Base-by-base conservation (phyloP, 2,113 vertebrate genomes). In the Pygoscelis antarcticus region DNA sequence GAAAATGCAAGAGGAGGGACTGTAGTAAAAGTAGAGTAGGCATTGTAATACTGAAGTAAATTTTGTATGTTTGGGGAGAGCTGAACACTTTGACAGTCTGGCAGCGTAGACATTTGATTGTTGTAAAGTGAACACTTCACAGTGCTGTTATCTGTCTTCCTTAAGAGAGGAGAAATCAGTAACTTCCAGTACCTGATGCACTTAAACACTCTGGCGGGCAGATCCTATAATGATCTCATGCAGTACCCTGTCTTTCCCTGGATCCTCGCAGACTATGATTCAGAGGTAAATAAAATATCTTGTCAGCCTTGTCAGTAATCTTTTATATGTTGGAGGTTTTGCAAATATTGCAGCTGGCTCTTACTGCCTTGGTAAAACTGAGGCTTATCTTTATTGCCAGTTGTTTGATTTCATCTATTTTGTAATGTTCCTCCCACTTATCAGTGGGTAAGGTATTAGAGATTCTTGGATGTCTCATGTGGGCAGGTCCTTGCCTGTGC, bases 181-280 rank as follows among this genome's bases (percentile, higher is more conserved):
- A 99, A 99, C 96, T 99, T 99, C 98, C 99, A 99, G 98, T 99
- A 99, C 94, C 96, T 99, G 97, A 99, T 99, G 99, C 99, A 99
- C 95, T 98, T 99, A 79, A 99, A 99, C 98, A 99, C 99, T 2
- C 90, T 99, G 98, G 99, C 99, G 0, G 99, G 99, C 47, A 98
- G 99, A 87, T 99, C 99, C 25, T 99, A 99, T 90, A 99, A 99
- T 11, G 99, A 99, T 89, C 98, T 99, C 87, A 99, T 99, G 99
- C 99, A 99, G 98, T 99, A 99, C 86, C 99, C 99, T 2, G 99
- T 99, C 86, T 99, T 99, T 87, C 99, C 99, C 47, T 99, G 99
- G 99, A 99, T 99, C 96, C 99, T 99, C 1, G 99, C 99, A 32
- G 99, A 99, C 97, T 99, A 98, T 1, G 99, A 99, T 97, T 98